These are phyloP conservation scores for Eumaeus atala DNA, from an alignment of 1,140 invertebrate genomes.

Conservation along the genomic window DNA sequence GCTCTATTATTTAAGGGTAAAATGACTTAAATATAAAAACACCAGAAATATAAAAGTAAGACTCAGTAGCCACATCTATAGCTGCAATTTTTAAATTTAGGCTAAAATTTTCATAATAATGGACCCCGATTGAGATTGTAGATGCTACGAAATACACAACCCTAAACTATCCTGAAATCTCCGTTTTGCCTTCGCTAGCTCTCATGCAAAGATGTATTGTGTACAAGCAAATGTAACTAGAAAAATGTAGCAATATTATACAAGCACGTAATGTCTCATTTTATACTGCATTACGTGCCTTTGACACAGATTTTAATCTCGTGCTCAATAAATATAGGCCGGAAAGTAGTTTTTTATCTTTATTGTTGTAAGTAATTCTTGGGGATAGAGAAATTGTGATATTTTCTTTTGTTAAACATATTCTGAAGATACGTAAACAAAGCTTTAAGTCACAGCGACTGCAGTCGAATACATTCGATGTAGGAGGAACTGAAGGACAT, in stretches of 20 bases:
- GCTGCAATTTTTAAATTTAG: too few relatives aligned
- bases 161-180: too few relatives aligned
- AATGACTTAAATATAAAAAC: too few relatives aligned
- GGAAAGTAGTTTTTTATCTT: constrained; percentile 26
- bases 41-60: too few relatives aligned
- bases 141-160: too few relatives aligned
- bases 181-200: not conserved
- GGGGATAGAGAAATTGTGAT: constrained; percentile 23
- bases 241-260: not conserved
- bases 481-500: constrained; percentile 2
- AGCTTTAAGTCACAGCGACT: constrained; percentile 13
- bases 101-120: too few relatives aligned
- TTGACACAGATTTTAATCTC: constrained; percentile 28
- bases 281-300: constrained; percentile 18
- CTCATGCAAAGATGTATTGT: not conserved
- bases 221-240: constrained; percentile 7
- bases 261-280: constrained; percentile 11
- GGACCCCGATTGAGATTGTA: too few relatives aligned
- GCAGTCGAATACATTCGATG: constrained; percentile 8
- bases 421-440: constrained; percentile 20
- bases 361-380: constrained; percentile 27
- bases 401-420: constrained; percentile 26
- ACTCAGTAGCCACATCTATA: too few relatives aligned
- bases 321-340: constrained; percentile 30
- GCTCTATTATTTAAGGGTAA: too few relatives aligned